Conservation (phyloP, 2,888 invertebrate genomes). For the Bhutanitis thaidina region DNA sequence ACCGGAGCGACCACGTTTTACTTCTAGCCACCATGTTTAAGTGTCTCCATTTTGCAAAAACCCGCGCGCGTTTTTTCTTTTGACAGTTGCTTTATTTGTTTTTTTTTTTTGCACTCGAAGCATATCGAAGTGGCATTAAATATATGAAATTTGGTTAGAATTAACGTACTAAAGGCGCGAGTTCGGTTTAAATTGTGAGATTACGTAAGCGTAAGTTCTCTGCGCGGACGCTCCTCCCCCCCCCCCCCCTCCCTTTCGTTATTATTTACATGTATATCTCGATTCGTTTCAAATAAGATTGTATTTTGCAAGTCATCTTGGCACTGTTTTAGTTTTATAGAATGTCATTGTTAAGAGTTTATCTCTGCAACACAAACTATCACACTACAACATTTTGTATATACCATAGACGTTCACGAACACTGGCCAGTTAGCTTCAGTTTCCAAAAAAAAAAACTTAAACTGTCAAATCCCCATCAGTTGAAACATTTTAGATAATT, state of each 20-base stretch:
- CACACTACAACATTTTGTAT: too few species aligned
- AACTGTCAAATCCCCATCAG: conserved; percentile 19
- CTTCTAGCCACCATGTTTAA: conserved; percentile 38
- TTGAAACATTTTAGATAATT: conserved; percentile 19
- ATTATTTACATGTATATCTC: background rate
- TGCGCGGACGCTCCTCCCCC: too few species aligned
- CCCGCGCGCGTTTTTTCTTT: conserved; percentile 32
- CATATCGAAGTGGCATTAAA: too few species aligned
- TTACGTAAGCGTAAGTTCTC: too few species aligned
- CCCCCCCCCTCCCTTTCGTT: background rate
- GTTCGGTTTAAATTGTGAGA: background rate
- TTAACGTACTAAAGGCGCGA: background rate
- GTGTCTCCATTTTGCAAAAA: conserved; percentile 40
- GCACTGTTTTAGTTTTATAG: too few species aligned
- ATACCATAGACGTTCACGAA: background rate
- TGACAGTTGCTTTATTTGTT: background rate
- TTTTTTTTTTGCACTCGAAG: too few species aligned
- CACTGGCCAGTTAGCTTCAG: conserved; percentile 5
- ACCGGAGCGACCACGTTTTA: conserved; percentile 34
- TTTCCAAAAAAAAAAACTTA: background rate
- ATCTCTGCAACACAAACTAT: too few species aligned
- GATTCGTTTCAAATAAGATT: background rate
- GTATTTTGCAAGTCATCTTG: background rate
- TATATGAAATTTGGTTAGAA: too few species aligned
- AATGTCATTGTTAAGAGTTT: too few species aligned